These are phyloP conservation scores for Knipowitschia caucasica DNA, from an alignment of 2,797 vertebrate species.

Conservation along the genomic window DNA sequence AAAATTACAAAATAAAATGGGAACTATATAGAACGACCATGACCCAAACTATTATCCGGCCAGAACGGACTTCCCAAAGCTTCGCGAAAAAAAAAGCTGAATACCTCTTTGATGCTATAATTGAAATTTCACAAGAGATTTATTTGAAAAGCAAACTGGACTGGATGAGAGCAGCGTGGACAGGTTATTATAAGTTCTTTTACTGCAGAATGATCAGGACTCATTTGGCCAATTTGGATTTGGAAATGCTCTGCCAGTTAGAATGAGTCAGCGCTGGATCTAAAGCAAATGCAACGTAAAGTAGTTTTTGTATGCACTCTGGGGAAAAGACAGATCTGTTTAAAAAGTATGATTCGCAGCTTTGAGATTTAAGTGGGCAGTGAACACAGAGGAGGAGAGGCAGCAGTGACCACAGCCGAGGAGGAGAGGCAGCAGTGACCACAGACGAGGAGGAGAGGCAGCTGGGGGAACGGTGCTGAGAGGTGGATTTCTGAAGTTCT, in stretches of 20 bases:
- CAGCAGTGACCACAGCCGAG: conserved; percentile 24
- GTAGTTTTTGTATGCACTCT: conserved; percentile 24
- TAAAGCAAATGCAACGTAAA: conserved; percentile 13
- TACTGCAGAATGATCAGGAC: conserved; percentile 52
- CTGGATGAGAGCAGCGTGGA: conserved; percentile 51
- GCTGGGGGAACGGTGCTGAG: conserved; percentile 13
- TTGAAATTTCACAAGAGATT: conserved; percentile 68
- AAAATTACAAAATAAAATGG: too few relatives aligned
- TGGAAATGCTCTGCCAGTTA: conserved; percentile 58
- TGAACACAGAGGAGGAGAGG: conserved; percentile 29
- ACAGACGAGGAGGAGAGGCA: conserved; percentile 32
- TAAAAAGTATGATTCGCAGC: conserved; percentile 1
- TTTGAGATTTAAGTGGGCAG: conserved; percentile 2
- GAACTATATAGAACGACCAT: too few relatives aligned
- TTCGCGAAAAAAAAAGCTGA: too few relatives aligned
- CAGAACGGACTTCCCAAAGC: too few relatives aligned
- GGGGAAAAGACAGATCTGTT: neutral
- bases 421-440: conserved; percentile 7
- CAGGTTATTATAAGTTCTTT: conserved; percentile 70
- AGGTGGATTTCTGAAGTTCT: conserved; percentile 20
- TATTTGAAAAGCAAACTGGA: conserved; percentile 47
- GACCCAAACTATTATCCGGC: too few relatives aligned
- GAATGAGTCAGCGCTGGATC: conserved; percentile 37
- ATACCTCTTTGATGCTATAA: conserved; percentile 58
- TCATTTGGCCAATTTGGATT: conserved; percentile 49